A percentile compares a stretch with the other conserved stretches of the same genome.
Conservation (phyloP, 2,113 vertebrate species). For the Chlorodrepanis virens region DNA sequence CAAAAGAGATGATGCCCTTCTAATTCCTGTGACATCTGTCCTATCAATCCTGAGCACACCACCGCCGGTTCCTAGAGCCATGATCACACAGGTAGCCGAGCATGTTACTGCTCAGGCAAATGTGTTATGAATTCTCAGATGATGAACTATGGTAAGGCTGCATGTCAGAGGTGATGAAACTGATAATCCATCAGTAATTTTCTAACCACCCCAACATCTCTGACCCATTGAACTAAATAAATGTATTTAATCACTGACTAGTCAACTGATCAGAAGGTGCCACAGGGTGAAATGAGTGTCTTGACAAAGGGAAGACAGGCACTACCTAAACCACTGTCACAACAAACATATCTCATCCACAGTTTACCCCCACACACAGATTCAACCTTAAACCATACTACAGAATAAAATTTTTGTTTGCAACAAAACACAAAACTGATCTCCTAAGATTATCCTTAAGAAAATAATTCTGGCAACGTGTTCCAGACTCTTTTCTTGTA, state of each 20-base stretch:
- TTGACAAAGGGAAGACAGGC: conserved; percentile 53
- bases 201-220: conserved; percentile 69
- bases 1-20: not conserved
- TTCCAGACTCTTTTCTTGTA: not conserved
- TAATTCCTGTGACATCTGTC: conserved; percentile 26
- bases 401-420: not conserved
- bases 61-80: not conserved
- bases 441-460: not conserved
- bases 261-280: conserved; percentile 66
- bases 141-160: conserved; percentile 65
- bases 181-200: conserved; percentile 83
- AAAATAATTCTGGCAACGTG: not conserved
- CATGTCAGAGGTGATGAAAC: conserved; percentile 72
- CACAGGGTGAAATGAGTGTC: conserved; percentile 18
- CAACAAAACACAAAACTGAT: not conserved
- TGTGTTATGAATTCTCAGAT: conserved; percentile 63
- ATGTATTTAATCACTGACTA: conserved; percentile 72
- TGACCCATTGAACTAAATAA: conserved; percentile 82
- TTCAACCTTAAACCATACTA: not conserved
- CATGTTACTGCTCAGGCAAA: conserved; percentile 65
- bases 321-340: conserved; percentile 45
- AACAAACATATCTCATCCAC: not conserved
- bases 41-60: conserved; percentile 31
- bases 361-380: not conserved
- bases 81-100: conserved; percentile 73